Evolutionary conservation across 2,888 invertebrate species (phyloP).

Genomic region (Axea sp.): DNA sequence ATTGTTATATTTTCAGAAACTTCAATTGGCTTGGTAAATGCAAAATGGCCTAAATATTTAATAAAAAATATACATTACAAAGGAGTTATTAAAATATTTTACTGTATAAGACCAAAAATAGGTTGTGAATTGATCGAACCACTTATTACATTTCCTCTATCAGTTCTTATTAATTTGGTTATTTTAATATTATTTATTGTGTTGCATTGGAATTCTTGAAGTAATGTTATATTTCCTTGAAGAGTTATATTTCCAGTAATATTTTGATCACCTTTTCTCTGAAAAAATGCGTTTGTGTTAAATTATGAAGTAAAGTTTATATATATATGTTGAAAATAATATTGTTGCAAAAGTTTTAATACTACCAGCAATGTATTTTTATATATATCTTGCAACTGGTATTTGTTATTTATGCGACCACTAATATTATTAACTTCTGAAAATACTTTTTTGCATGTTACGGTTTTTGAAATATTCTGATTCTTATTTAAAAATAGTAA

Average conservation of each 20-base stretch:
- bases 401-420: slow-evolving; percentile 8
- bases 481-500: neutral
- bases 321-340: no score
- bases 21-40: neutral
- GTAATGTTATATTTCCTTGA: slow-evolving; percentile 1
- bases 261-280: slow-evolving; percentile 12
- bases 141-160: neutral
- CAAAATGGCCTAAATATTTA: slow-evolving; percentile 3
- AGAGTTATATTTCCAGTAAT: slow-evolving; percentile 17
- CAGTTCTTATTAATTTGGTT: slow-evolving; percentile 73
- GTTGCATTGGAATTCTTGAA: neutral
- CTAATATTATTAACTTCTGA: neutral
- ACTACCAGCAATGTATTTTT: slow-evolving; percentile 19
- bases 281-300: no score
- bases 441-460: neutral
- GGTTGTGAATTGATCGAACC: no score
- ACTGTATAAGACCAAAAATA: no score
- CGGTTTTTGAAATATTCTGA: neutral
- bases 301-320: no score
- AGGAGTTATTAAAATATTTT: no score
- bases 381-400: slow-evolving; percentile 3
- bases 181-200: slow-evolving; percentile 14
- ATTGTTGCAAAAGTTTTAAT: no score
- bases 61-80: no score
- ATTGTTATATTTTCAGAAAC: neutral